Evolutionary conservation across 2,113 vertebrate species (phyloP), one percentile per base, ranked within the genome.

Genomic region (Oncorhynchus masou): DNA sequence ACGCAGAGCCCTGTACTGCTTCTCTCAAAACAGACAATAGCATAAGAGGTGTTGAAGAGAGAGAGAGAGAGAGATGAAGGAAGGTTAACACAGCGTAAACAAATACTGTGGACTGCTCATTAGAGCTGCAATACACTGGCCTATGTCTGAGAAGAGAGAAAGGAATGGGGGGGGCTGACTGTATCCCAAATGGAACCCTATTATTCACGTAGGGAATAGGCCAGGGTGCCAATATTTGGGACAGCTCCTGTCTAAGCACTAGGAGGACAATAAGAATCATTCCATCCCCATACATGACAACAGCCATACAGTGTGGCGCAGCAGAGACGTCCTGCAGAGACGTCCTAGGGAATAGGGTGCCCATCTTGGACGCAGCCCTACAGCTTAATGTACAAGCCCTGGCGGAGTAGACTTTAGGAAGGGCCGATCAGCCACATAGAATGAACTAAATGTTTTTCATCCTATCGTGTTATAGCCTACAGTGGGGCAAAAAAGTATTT

Each of bases 81-180:
- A 20, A 60, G 19, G 60, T 71, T 79, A 79, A 76, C 66, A 60
- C 68, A 48, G 65, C 49, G 71, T 68, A 24, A 78, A 68, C 59
- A 65, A 70, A 70, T 62, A 64, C 70, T 2, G 9, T 45, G 60
- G 64, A 34, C 16, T 20, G 71, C 51, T 78, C 70, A 78, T 73
- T 78, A 73, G 34, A 15, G 11, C 19, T 22, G 68, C 74, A 75
- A 77, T 51, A 73, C 62, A 59, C 25, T 7, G 48, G 19, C 51
- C n/a, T 57, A 12, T 34, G 45, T 25, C 3, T n/a, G 69, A 57
- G 54, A 45, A 45, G 39, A 45, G 39, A 9, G 69, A 27, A 69
- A 22, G 31, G 34, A 22, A 27, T 27, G 27, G 25, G 64, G 22
- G 29, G 12, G 19, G 25, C 2, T 25, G 25, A 66, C 64, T 27